Evolutionary conservation across 2,113 vertebrate species (phyloP), one percentile per base, ranked within the genome.

Genomic region (Lichenostomus cassidix): DNA sequence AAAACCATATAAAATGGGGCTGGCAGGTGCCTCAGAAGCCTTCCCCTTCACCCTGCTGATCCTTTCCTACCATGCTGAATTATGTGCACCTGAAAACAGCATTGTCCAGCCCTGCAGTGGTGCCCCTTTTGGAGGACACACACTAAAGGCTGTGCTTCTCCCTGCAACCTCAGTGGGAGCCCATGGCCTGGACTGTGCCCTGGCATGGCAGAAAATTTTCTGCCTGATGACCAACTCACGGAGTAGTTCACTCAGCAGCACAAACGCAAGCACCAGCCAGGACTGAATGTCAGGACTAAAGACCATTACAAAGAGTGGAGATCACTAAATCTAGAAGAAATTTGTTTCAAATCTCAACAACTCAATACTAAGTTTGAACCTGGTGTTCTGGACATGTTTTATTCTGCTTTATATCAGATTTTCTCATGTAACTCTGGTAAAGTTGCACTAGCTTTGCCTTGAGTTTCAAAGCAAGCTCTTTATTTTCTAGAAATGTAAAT

Each of bases 401-500:
- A 28, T 42, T 81, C 65, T 55, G 28, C 28, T 78, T 80, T 83
- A 27, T 59, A 24, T 86, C 35, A 56, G 39, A 37, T 80, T 77
- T 15, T 74, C 67, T 90, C 39, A 9, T 11, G 5, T 82, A 67
- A 70, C 31, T 91, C 39, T 59, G 31, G 22, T 53, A 55, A 63
- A 93, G 28, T 88, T 80, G 25, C 11, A 17, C 39, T 89, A 76
- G 28, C 60, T 96, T 92, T 92, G 49, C 52, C 69, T 63, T 2
- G 9, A 77, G 27, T 87, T 91, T 70, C 75, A 37, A 92, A 84
- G 67, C 25, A 78, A 69, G 65, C 11, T 93, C 56, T 83, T 80
- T 58, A 49, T 95, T 86, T 79, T 64, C 76, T 86, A 78, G 83
- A 93, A 93, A 90, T 90, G 60, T 88, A 93, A 86, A 92, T 90